Percentiles rank a stretch among this genome's conserved stretches.
These are phyloP conservation scores for Paralvinella palmiformis DNA, from an alignment of 1,140 invertebrate genomes.

Conservation along the genomic window DNA sequence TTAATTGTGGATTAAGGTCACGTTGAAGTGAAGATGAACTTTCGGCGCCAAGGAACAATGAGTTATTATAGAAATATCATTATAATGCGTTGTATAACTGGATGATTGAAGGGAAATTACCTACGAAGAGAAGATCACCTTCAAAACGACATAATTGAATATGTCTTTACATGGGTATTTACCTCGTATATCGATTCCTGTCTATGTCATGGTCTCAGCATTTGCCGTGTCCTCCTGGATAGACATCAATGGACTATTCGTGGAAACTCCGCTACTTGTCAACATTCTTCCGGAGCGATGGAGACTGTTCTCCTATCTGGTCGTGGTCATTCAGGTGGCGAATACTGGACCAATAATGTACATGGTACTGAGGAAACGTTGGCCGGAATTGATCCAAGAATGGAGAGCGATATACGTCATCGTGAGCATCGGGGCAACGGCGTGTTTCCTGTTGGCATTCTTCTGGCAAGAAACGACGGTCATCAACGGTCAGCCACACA, in stretches of 20 bases:
- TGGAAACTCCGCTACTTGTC: conserved; percentile 62
- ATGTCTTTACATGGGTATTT: too few relatives aligned
- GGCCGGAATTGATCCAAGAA: conserved; percentile 52
- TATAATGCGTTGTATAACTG: too few relatives aligned
- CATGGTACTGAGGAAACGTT: conserved; percentile 51
- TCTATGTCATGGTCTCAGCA: not conserved
- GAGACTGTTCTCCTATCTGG: conserved; percentile 77
- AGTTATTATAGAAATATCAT: too few relatives aligned
- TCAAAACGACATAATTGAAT: too few relatives aligned
- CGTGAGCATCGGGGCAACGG: conserved; percentile 59
- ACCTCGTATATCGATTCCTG: too few relatives aligned
- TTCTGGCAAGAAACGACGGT: conserved; percentile 64
- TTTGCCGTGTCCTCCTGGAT: conserved; percentile 8
- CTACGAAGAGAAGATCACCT: too few relatives aligned
- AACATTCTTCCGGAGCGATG: conserved; percentile 77
- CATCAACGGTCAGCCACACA: conserved; percentile 57
- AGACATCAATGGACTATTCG: not conserved
- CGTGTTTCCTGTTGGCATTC: conserved; percentile 66
- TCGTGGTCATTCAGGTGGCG: conserved; percentile 72
- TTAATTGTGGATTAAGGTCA: too few relatives aligned
- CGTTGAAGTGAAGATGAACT: too few relatives aligned
- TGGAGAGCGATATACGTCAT: conserved; percentile 62
- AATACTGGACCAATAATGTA: conserved; percentile 78
- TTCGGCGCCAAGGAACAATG: too few relatives aligned
- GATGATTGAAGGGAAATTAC: too few relatives aligned